Evolutionary conservation across 30 jellyfish, hydroid and myxozoan genomes (phyloP), one percentile per base, ranked within the genome.

Genomic region (Chrysaora quinquecirrha): DNA sequence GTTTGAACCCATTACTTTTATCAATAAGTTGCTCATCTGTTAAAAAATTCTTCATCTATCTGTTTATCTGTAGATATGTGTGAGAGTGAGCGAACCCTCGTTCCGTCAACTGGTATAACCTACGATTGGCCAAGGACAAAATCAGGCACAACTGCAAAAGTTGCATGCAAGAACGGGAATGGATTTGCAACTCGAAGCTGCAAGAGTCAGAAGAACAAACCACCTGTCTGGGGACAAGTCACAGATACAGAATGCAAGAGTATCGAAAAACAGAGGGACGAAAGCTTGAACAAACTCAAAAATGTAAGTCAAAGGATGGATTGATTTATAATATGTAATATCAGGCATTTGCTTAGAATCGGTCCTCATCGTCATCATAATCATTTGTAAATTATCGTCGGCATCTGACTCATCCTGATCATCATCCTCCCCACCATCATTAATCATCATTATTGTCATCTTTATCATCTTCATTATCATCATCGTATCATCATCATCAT

Each of bases 31-130:
- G n/a, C n/a, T n/a, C n/a, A n/a, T n/a, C n/a, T n/a, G n/a, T n/a
- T n/a, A n/a, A n/a, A n/a, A n/a, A n/a, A n/a, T n/a, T n/a, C n/a
- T n/a, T n/a, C n/a, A n/a, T n/a, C n/a, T n/a, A n/a, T n/a, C n/a
- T n/a, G n/a, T n/a, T n/a, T n/a, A n/a, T n/a, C n/a, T n/a, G n/a
- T 38, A 85, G 95, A 79, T 25, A 63, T 76, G 24, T 85, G 95
- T 48, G 50, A 34, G 1, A 18, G 85, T 16, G 95, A 65, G 50
- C 16, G 22, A 25, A 85, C 89, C 18, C n/a, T n/a, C n/a, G 47
- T 27, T 12, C 62, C 66, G 10, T 18, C 84, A 22, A 63, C 89
- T 58, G 29, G 82, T 25, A 46, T 30, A 60, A 14, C 64, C 6
- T 74, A 38, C 54, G 19, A 21, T 0, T 85, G 95, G 95, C 86